phyloP scores from a whole-genome alignment of 2,113 vertebrate species.

The Cathartes aura region DNA sequence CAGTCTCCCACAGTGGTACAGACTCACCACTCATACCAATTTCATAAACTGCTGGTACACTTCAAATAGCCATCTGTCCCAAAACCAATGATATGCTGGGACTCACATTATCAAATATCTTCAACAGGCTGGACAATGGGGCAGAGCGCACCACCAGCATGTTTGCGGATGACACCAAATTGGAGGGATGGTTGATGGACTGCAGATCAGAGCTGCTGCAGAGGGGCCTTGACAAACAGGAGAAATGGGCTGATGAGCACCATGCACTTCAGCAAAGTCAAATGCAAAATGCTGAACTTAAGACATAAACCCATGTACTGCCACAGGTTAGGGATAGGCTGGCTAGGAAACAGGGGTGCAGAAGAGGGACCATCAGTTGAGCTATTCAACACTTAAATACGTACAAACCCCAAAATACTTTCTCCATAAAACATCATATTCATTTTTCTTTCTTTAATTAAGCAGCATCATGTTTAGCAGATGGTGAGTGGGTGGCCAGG shows the following conservation, averaged over 20 bases:
- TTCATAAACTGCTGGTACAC: neutral
- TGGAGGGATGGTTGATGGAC: neutral
- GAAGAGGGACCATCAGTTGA: neutral
- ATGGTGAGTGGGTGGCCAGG: neutral
- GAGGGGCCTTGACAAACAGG: neutral
- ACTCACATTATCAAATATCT: neutral
- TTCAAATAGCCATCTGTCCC: neutral
- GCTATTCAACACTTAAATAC: neutral
- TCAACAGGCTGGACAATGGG: neutral
- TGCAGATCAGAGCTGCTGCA: neutral
- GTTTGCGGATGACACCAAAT: neutral
- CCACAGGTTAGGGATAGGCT: neutral
- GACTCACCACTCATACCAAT: neutral
- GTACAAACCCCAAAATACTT: neutral
- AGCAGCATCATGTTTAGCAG: neutral
- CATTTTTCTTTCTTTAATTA: neutral
- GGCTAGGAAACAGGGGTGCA: neutral
- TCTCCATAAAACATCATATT: neutral
- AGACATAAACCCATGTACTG: neutral
- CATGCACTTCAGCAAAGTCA: neutral
- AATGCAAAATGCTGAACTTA: neutral
- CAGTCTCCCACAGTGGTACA: neutral
- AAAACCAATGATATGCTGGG: neutral
- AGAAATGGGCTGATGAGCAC: neutral
- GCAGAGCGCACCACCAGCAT: accelerated